Conservation (phyloP, 2,113 vertebrate species). For the Siniperca knerii region DNA sequence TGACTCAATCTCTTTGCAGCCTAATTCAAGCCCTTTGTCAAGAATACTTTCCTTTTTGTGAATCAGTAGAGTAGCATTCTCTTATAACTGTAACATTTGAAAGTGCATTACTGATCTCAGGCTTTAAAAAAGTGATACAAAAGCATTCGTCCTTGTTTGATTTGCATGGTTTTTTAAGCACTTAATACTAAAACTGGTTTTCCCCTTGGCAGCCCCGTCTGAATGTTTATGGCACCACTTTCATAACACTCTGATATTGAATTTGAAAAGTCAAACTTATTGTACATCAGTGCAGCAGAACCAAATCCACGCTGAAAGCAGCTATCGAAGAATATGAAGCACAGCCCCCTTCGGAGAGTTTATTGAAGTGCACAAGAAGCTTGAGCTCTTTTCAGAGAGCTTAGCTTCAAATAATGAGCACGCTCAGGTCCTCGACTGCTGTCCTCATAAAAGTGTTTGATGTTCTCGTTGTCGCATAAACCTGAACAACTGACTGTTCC, state of each 20-base stretch:
- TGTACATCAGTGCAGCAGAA: not conserved
- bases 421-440: constrained; percentile 9
- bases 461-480: constrained; percentile 6
- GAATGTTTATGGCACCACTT: not conserved
- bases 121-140: not conserved
- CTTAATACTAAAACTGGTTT: not conserved
- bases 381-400: constrained; percentile 8
- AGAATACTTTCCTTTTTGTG: not conserved
- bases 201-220: not conserved
- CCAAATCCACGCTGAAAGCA: constrained; percentile 2
- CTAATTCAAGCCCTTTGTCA: not conserved
- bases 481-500: constrained; percentile 7
- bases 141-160: not conserved
- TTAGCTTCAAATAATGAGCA: constrained; percentile 37
- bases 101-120: not conserved
- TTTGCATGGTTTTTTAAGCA: not conserved
- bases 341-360: constrained; percentile 14
- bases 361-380: not conserved
- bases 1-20: not conserved
- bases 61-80: not conserved
- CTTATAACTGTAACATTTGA: not conserved
- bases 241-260: not conserved
- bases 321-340: not conserved
- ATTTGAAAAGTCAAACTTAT: constrained; percentile 13
- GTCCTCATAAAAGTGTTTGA: constrained; percentile 48